Conservation (phyloP, 1,140 invertebrate genomes). For the Diuraphis noxia region DNA sequence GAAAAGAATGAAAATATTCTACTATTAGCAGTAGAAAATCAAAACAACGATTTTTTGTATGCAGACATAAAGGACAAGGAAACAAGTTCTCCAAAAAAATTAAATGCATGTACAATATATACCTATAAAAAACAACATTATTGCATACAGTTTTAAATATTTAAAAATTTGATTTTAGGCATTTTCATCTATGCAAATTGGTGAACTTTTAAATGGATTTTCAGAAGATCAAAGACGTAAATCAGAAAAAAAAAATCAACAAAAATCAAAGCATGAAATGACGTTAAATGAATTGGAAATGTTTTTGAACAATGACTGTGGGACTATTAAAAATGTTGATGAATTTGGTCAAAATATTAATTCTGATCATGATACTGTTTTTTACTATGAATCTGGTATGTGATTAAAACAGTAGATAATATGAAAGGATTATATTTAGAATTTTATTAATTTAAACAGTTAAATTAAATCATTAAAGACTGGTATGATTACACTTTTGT, state of each 20-base stretch:
- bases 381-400: constrained; percentile 37
- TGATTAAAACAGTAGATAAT: neutral
- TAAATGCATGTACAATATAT: constrained; percentile 23
- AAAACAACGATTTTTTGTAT: constrained; percentile 26
- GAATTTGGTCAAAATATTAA: constrained; percentile 32
- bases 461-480: too few species aligned
- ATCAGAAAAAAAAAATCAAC: constrained; percentile 13
- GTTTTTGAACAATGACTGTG: constrained; percentile 25
- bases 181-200: constrained; percentile 46
- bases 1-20: constrained; percentile 26
- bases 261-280: constrained; percentile 44
- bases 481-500: neutral
- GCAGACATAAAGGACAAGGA: neutral
- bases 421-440: neutral
- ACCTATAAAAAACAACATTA: neutral
- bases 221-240: constrained; percentile 28
- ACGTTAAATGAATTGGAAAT: constrained; percentile 41
- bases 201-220: constrained; percentile 2
- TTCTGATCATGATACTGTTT: constrained; percentile 27
- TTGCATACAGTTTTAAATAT: neutral
- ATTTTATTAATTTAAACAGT: neutral
- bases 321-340: neutral
- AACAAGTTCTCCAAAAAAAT: neutral
- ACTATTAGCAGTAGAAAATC: constrained; percentile 36
- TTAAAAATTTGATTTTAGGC: neutral